A percentile compares a stretch with the other conserved stretches of the same genome.
phyloP scores from a whole-genome alignment of 2,797 vertebrate genomes.

The Scomberomorus guttatus region DNA sequence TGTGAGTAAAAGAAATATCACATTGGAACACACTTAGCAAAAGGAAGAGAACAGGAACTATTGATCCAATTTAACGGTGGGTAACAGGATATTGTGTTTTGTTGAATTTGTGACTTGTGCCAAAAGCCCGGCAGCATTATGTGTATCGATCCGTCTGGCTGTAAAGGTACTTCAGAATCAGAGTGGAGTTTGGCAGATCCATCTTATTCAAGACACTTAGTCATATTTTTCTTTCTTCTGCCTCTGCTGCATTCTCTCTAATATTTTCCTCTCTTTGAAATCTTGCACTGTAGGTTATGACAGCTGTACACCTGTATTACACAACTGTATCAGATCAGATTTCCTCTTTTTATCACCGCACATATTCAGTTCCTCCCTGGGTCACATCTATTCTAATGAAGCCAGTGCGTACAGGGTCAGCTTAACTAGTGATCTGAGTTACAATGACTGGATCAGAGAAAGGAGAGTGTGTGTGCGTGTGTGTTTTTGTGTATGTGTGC shows the following conservation, averaged over 20 bases:
- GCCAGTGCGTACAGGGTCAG: neutral
- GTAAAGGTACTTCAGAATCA: conserved; percentile 32
- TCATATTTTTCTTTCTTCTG: conserved; percentile 11
- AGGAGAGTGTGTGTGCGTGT: neutral
- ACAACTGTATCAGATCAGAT: conserved; percentile 1
- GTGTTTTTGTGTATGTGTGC: neutral
- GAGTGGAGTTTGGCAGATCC: conserved; percentile 30
- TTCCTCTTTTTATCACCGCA: neutral
- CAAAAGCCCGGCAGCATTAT: conserved; percentile 22
- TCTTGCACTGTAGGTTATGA: neutral
- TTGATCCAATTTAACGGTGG: conserved; percentile 31
- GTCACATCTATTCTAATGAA: conserved; percentile 4
- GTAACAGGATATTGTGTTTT: conserved; percentile 39
- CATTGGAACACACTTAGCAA: conserved; percentile 3
- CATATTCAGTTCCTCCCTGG: neutral
- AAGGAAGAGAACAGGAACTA: conserved; percentile 23
- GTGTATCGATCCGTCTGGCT: conserved; percentile 45
- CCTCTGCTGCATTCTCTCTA: neutral
- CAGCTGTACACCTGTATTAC: neutral
- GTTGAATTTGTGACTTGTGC: conserved; percentile 28
- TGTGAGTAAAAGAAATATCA: conserved; percentile 12
- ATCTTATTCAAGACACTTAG: conserved; percentile 21
- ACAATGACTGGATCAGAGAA: neutral
- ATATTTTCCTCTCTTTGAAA: conserved; percentile 11
- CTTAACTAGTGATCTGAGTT: conserved; percentile 8